phyloP scores from a whole-genome alignment of 2,888 invertebrate species.

The Osmoderma eremita region DNA sequence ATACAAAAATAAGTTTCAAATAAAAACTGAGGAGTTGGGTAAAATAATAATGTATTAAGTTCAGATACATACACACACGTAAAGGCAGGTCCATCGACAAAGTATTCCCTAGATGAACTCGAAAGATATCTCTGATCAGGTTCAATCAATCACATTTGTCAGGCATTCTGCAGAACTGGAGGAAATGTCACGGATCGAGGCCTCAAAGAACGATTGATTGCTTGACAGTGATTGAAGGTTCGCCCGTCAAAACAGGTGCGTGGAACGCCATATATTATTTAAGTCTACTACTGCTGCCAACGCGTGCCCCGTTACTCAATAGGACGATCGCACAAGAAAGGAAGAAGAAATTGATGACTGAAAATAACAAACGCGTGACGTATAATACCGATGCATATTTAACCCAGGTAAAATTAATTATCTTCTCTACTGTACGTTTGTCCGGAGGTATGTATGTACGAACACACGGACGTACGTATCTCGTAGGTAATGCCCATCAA shows the following conservation, averaged over 20 bases:
- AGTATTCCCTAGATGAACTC: conserved; percentile 35
- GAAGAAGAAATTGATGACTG: conserved; percentile 33
- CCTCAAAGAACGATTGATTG: conserved; percentile 62
- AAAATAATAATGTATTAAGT: no score
- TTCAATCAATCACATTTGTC: conserved; percentile 63
- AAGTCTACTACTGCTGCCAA: conserved; percentile 31
- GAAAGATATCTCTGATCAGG: conserved; percentile 57
- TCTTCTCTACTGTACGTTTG: neutral
- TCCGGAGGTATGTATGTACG: neutral
- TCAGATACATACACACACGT: no score
- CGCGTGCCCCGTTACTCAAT: conserved; percentile 16
- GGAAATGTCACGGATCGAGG: conserved; percentile 54
- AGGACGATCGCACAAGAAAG: neutral
- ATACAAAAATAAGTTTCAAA: no score
- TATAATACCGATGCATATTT: conserved; percentile 24
- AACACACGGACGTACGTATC: neutral
- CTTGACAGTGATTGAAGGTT: conserved; percentile 62
- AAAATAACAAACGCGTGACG: conserved; percentile 30
- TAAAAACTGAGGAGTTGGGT: no score
- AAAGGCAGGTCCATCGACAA: conserved; percentile 22
- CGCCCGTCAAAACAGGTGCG: conserved; percentile 56
- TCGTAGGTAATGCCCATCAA: neutral
- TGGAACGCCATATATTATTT: conserved; percentile 53
- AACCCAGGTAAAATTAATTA: conserved; percentile 23
- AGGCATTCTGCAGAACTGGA: conserved; percentile 57